Conservation (phyloP, 1,140 invertebrate genomes). For the Listronotus oregonensis region DNA sequence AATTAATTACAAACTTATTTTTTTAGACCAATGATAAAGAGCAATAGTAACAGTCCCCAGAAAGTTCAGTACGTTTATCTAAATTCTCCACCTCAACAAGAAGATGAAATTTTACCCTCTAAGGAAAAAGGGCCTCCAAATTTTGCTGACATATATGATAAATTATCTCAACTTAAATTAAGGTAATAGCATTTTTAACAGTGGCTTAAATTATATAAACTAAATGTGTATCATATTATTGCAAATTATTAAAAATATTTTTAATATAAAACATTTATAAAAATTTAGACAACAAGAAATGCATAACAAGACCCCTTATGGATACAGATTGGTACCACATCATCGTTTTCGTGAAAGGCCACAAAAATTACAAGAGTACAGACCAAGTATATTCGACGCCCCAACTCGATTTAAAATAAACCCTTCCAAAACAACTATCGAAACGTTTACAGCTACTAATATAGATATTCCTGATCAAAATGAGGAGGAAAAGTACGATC, state of each 20-base stretch:
- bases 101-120: slow-evolving; percentile 17
- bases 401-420: slow-evolving; percentile 28
- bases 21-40: slow-evolving; percentile 30
- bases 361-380: slow-evolving; percentile 16
- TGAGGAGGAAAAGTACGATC: slow-evolving; percentile 9
- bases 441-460: slow-evolving; percentile 50
- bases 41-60: slow-evolving; percentile 1
- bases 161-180: slow-evolving; percentile 51
- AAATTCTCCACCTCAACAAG: slow-evolving; percentile 10
- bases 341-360: slow-evolving; percentile 23
- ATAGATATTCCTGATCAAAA: slow-evolving; percentile 45
- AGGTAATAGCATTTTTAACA: slow-evolving; percentile 9
- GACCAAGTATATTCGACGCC: slow-evolving; percentile 4
- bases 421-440: slow-evolving; percentile 49
- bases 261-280: too few relatives aligned
- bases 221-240: too few relatives aligned
- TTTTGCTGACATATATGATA: slow-evolving; percentile 52
- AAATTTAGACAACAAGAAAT: slow-evolving; percentile 28
- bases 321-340: slow-evolving; percentile 14
- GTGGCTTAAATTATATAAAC: background rate
- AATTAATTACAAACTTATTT: too few relatives aligned
- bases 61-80: slow-evolving; percentile 27
- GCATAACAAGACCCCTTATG: slow-evolving; percentile 22
- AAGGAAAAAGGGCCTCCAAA: slow-evolving; percentile 36
- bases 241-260: too few relatives aligned